Evolutionary conservation across 2,797 vertebrate species (phyloP).

Genomic region (Notolabrus celidotus): DNA sequence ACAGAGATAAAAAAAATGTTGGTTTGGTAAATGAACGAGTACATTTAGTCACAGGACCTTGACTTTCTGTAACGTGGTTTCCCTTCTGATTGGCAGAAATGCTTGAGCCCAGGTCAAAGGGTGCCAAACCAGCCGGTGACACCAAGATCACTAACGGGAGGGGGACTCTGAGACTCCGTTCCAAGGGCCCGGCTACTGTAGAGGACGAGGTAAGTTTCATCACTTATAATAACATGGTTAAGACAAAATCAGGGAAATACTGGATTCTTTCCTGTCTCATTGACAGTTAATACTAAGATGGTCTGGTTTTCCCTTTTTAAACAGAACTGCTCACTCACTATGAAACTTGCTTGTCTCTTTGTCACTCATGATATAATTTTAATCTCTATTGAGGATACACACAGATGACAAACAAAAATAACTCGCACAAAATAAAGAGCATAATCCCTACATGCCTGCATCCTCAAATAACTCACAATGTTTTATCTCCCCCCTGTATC

Average conservation of each 20-base stretch:
- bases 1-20: not conserved
- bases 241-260: too few relatives aligned
- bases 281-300: too few relatives aligned
- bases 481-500: too few relatives aligned
- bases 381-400: not conserved
- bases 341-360: too few relatives aligned
- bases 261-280: too few relatives aligned
- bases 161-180: conserved; percentile 92
- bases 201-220: conserved; percentile 89
- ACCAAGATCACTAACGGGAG: conserved; percentile 88
- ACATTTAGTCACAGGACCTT: not conserved
- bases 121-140: conserved; percentile 80
- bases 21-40: not conserved
- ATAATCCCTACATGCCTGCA: not conserved
- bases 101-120: conserved; percentile 91
- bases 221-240: too few relatives aligned
- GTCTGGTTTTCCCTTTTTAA: too few relatives aligned
- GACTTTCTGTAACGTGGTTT: not conserved
- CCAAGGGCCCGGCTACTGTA: conserved; percentile 92
- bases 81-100: conserved; percentile 85
- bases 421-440: not conserved
- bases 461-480: not conserved
- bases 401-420: not conserved
- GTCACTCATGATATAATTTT: too few relatives aligned
- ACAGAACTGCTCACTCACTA: too few relatives aligned